phyloP scores from a whole-genome alignment of 2,797 vertebrate species.

The Parotocinclus haroldoi region DNA sequence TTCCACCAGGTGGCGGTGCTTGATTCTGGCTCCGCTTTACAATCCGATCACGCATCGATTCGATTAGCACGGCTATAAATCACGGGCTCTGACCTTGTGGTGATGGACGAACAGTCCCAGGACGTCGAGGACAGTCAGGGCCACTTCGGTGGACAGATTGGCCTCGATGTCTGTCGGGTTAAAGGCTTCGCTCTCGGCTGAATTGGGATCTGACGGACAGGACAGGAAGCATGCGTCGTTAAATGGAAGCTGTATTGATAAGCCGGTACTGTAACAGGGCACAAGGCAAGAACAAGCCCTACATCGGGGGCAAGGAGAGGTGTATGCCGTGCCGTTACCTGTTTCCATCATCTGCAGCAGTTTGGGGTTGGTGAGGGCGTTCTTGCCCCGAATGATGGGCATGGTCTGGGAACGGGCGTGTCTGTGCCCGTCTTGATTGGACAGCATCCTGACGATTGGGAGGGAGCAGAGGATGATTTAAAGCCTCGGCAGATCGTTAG shows the following conservation, averaged over 20 bases:
- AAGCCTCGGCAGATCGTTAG: not conserved
- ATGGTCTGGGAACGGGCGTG: slow-evolving; percentile 94
- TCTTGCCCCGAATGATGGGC: slow-evolving; percentile 94
- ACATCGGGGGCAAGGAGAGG: too few relatives aligned
- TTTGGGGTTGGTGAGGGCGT: slow-evolving; percentile 92
- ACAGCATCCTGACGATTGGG: slow-evolving; percentile 80
- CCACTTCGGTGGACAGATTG: slow-evolving; percentile 90
- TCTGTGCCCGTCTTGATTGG: slow-evolving; percentile 85
- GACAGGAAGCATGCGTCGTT: not conserved
- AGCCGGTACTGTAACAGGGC: too few relatives aligned
- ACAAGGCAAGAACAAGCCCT: too few relatives aligned
- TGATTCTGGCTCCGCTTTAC: not conserved
- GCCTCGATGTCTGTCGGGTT: slow-evolving; percentile 91
- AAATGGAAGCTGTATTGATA: too few relatives aligned
- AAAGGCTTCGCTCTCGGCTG: slow-evolving; percentile 83
- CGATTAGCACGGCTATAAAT: not conserved
- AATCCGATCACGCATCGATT: not conserved
- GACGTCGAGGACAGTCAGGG: slow-evolving; percentile 89
- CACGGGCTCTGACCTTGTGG: slow-evolving; percentile 67
- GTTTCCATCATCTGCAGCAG: slow-evolving; percentile 94
- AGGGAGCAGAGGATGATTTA: not conserved
- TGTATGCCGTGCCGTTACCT: slow-evolving; percentile 50
- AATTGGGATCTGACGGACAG: slow-evolving; percentile 68
- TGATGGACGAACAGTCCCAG: slow-evolving; percentile 89
- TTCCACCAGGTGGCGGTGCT: slow-evolving; percentile 60